A percentile compares a stretch with the other conserved stretches of the same genome.
These are phyloP conservation scores for Drosophila truncata DNA, from an alignment of 1,140 invertebrate genomes.

Conservation along the genomic window DNA sequence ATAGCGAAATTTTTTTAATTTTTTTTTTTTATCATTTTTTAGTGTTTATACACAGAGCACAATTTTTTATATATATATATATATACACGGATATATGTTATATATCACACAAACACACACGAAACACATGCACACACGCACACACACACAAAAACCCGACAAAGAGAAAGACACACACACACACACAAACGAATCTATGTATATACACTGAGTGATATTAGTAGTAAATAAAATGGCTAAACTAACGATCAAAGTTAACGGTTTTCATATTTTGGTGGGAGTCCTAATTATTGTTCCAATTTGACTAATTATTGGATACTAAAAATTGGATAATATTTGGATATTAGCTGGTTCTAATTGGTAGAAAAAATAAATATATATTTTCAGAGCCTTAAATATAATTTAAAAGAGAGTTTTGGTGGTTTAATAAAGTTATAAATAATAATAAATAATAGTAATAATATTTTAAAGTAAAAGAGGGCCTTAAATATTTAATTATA, in stretches of 20 bases:
- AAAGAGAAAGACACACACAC: slow-evolving; percentile 48
- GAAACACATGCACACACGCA: slow-evolving; percentile 13
- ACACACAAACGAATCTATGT: slow-evolving; percentile 76
- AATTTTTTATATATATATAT: slow-evolving; percentile 56
- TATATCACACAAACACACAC: slow-evolving; percentile 23
- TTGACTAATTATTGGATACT: no score
- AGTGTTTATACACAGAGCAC: slow-evolving; percentile 74
- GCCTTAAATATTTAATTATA: no score
- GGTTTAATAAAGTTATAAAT: no score
- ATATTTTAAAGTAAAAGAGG: no score
- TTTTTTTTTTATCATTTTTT: slow-evolving; percentile 78
- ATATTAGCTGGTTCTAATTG: no score
- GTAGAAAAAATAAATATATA: no score
- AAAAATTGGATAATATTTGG: no score
- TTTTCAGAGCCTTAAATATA: no score
- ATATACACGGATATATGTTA: slow-evolving; percentile 48
- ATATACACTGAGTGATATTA: slow-evolving; percentile 84
- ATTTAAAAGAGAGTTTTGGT: no score
- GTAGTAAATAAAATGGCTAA: slow-evolving; percentile 84
- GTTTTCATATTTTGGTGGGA: background rate
- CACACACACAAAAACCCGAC: slow-evolving; percentile 33
- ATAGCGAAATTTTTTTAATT: slow-evolving; percentile 66
- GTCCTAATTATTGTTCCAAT: no score
- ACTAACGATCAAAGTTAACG: slow-evolving; percentile 55
- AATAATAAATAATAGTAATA: no score